Base-by-base conservation (phyloP, 2,888 invertebrate species). In the Argyresthia goedartella region DNA sequence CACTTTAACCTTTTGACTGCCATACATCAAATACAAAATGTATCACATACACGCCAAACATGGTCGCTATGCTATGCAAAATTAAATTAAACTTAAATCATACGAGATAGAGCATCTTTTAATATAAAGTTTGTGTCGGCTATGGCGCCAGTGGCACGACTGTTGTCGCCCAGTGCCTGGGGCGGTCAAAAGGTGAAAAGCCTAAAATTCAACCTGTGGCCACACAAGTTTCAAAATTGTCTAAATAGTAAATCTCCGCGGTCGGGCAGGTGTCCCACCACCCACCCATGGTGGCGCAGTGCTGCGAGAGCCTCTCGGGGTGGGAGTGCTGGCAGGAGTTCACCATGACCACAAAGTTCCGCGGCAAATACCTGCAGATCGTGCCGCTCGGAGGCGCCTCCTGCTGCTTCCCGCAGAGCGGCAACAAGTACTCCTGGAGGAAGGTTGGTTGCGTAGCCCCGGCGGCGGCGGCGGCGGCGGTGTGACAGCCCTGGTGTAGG, bases 241-340 rank as follows among this genome's bases (percentile, higher is more conserved):
- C 46, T 7, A 16, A 14, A 14, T 4, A 6, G 25, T 6, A 6
- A 4, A 6, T 25, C 6, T 25, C n/a, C n/a, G 36, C 34, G 41
- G 25, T 1, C 58, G 49, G 44, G 35, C 61, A 85, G 85, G 95
- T 99, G 16, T 98, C 98, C 11, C 99, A 99, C 88, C 99, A 99
- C 86, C 99, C 99, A 11, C 99, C 99, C 9, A 96, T 98, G 90
- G 94, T 97, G 59, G 99, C 99, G 39, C 95, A 97, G 76, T 93
- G 93, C 84, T 95, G 97, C 73, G 97, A 98, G 80, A 97, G 98
- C 11, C 82, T 87, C 58, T 86, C 88, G 54, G 91, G 91, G 43
- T 99, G 99, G 99, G 90, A 89, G 60, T 95, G 95, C 77, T 98
- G 97, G 96, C 99, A 99, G 84, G 99, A 99, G 87, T 99, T 99